Percentiles rank a stretch among this genome's conserved stretches.
These are phyloP conservation scores for Hemicentrotus pulcherrimus DNA, from an alignment of 35 echinoderm and acorn worm genomes.

Conservation along the genomic window DNA sequence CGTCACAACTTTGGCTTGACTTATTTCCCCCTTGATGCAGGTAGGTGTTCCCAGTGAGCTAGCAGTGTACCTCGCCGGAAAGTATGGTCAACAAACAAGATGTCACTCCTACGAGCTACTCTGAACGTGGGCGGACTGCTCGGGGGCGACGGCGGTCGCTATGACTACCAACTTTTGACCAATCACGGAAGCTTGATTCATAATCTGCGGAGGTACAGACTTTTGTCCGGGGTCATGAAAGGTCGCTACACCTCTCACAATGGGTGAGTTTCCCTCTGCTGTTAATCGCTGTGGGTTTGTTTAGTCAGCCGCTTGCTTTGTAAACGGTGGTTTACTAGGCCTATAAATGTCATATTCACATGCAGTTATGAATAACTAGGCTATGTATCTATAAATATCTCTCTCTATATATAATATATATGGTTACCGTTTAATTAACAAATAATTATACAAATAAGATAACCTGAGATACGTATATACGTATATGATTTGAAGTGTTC, in stretches of 20 bases:
- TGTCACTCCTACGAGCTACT: not conserved
- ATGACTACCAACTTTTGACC: not conserved
- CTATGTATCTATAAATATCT: too few relatives aligned
- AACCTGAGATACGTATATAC: too few relatives aligned
- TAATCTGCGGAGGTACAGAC: not conserved
- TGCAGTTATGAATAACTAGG: too few relatives aligned
- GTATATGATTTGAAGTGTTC: too few relatives aligned
- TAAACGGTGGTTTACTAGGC: not conserved
- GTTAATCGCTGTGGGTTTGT: not conserved
- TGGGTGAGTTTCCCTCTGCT: not conserved
- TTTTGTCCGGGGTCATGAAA: not conserved
- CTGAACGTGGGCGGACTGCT: not conserved
- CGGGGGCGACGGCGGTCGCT: not conserved
- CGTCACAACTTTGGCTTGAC: not conserved
- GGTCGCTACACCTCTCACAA: not conserved
- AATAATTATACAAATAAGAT: too few relatives aligned
- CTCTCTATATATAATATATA: too few relatives aligned
- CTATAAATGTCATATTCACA: too few relatives aligned
- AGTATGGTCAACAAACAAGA: slow-evolving; percentile 3
- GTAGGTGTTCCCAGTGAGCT: not conserved
- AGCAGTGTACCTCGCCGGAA: not conserved
- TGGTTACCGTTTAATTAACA: too few relatives aligned
- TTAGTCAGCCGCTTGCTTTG: not conserved
- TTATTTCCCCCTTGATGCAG: not conserved
- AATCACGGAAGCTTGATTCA: not conserved